Conservation (phyloP, 2,888 invertebrate genomes). For the Perithous albicinctus region DNA sequence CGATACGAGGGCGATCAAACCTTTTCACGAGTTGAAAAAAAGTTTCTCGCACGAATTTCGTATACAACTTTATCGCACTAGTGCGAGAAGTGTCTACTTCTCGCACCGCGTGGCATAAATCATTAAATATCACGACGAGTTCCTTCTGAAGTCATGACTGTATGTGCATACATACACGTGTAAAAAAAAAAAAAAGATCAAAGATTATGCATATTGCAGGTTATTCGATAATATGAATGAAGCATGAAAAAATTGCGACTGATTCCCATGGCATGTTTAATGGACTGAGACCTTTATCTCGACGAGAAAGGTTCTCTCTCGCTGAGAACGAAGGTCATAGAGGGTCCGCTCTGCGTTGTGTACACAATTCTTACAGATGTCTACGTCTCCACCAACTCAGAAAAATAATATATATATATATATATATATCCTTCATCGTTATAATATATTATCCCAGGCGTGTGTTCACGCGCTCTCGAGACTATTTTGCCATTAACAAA, state of each 20-base stretch:
- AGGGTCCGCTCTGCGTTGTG: constrained; percentile 35
- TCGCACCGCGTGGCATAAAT: no score
- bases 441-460: constrained; percentile 53
- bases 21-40: no score
- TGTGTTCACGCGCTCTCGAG: constrained; percentile 24
- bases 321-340: constrained; percentile 37
- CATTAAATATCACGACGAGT: neutral
- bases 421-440: no score
- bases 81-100: no score
- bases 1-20: no score
- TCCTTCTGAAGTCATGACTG: neutral
- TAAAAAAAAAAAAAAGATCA: neutral
- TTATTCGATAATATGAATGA: constrained; percentile 2
- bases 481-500: constrained; percentile 52
- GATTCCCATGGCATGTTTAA: constrained; percentile 36
- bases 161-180: neutral
- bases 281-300: constrained; percentile 47
- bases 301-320: constrained; percentile 44
- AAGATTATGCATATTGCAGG: neutral
- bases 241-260: constrained; percentile 2
- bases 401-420: no score
- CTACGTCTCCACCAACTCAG: constrained; percentile 5
- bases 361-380: constrained; percentile 36
- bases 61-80: no score
- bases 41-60: no score